Evolutionary conservation across 1,140 invertebrate genomes (phyloP).

Genomic region (Stegodyphus dumicola): DNA sequence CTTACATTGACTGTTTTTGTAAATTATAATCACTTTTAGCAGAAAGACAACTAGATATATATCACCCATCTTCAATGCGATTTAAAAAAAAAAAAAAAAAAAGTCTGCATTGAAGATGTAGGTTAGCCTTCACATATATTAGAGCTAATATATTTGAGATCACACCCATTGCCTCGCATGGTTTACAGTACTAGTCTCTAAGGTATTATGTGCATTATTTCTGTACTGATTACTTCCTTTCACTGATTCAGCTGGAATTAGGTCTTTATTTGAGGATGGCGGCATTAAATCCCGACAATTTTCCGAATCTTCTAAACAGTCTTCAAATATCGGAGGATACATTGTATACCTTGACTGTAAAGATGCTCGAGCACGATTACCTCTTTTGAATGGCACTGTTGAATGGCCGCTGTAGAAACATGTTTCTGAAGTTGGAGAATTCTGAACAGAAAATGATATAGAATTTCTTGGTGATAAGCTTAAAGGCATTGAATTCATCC

Average conservation of each 20-base stretch:
- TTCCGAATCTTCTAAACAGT: conserved; percentile 57
- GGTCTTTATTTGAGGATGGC: not conserved
- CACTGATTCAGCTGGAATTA: too few relatives aligned
- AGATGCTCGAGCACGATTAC: conserved; percentile 20
- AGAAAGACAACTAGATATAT: too few relatives aligned
- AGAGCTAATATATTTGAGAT: too few relatives aligned
- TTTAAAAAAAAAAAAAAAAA: too few relatives aligned
- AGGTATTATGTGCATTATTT: not conserved
- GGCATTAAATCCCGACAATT: not conserved
- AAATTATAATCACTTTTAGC: too few relatives aligned
- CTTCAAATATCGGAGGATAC: conserved; percentile 61
- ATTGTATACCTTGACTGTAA: conserved; percentile 56
- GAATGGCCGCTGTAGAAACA: conserved; percentile 43
- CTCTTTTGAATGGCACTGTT: conserved; percentile 60
- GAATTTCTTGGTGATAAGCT: conserved; percentile 5
- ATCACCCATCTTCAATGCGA: too few relatives aligned
- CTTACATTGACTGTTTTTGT: too few relatives aligned
- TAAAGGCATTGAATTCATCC: not conserved
- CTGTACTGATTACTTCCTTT: not conserved
- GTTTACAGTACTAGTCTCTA: not conserved
- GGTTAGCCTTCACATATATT: too few relatives aligned
- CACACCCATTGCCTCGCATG: too few relatives aligned
- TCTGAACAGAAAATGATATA: conserved; percentile 18
- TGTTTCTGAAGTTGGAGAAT: conserved; percentile 21
- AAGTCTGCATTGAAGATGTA: too few relatives aligned